Percentiles rank a stretch among this genome's conserved stretches.
These are phyloP conservation scores for Hydrolagus affinis DNA, from an alignment of 2,113 vertebrate species.

Conservation along the genomic window DNA sequence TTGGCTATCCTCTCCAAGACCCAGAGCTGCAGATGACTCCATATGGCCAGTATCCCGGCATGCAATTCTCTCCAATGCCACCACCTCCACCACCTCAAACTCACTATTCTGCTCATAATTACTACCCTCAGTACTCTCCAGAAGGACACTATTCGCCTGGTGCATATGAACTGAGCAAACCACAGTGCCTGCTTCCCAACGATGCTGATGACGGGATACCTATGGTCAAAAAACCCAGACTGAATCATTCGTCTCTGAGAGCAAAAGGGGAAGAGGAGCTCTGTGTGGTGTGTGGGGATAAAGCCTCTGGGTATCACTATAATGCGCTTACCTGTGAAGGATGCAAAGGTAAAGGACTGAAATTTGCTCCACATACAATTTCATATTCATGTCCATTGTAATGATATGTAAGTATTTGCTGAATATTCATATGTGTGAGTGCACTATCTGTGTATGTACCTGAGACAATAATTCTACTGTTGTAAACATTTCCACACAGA, in stretches of 20 bases:
- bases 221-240: conserved; percentile 57
- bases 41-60: conserved; percentile 66
- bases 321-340: conserved; percentile 90
- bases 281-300: conserved; percentile 85
- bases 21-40: conserved; percentile 66
- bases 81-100: conserved; percentile 58
- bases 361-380: background rate
- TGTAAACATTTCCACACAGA: too few species aligned
- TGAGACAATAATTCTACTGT: background rate
- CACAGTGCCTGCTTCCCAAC: conserved; percentile 45
- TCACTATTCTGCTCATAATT: conserved; percentile 56
- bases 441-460: background rate
- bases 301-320: conserved; percentile 89
- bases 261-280: conserved; percentile 77
- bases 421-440: background rate
- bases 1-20: conserved; percentile 70
- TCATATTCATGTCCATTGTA: too few species aligned
- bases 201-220: conserved; percentile 41
- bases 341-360: conserved; percentile 72
- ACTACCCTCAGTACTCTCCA: conserved; percentile 52
- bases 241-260: conserved; percentile 53
- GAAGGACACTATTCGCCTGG: conserved; percentile 45
- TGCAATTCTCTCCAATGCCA: conserved; percentile 57
- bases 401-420: too few species aligned
- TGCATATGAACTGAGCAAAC: conserved; percentile 52